phyloP scores from a whole-genome alignment of 37 sponge, comb jelly and placozoan genomes.

The Diacarnus erythraeanus region DNA sequence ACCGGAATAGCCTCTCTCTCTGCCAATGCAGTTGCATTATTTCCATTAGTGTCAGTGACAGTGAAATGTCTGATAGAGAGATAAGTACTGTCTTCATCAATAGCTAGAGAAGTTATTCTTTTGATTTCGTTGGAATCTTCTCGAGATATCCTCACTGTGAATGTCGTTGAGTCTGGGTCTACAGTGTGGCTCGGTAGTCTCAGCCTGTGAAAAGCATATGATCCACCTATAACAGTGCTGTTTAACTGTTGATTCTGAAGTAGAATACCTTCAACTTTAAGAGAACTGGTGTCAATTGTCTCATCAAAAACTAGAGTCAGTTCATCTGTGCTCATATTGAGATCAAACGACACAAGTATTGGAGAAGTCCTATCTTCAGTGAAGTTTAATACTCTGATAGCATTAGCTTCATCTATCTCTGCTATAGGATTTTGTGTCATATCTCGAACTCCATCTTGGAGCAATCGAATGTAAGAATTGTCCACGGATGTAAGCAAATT shows the following conservation, averaged over 20 bases:
- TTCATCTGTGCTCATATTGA: conserved; percentile 58
- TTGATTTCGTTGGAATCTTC: conserved; percentile 84
- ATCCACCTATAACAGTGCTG: conserved; percentile 46
- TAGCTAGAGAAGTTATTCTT: conserved; percentile 64
- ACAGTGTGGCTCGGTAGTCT: conserved; percentile 34
- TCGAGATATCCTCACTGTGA: conserved; percentile 43
- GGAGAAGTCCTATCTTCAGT: conserved; percentile 71
- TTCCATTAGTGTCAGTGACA: conserved; percentile 84
- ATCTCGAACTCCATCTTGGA: conserved; percentile 51
- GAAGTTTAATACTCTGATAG: conserved; percentile 46
- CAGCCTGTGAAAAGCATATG: conserved; percentile 31
- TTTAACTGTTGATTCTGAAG: conserved; percentile 61
- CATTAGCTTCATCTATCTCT: conserved; percentile 19
- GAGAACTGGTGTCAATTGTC: conserved; percentile 73
- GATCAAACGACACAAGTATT: conserved; percentile 50
- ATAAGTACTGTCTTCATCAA: conserved; percentile 23
- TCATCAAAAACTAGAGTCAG: conserved; percentile 81
- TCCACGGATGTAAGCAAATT: conserved; percentile 25
- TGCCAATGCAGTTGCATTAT: conserved; percentile 32
- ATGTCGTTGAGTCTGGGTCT: conserved; percentile 34
- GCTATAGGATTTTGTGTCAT: conserved; percentile 69
- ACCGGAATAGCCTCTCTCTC: conserved; percentile 50
- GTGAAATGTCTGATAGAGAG: conserved; percentile 60
- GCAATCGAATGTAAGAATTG: conserved; percentile 49
- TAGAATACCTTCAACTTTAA: conserved; percentile 57